These are phyloP conservation scores for Caenorhabditis sinica DNA, from an alignment of 2,888 invertebrate species.

Conservation along the genomic window DNA sequence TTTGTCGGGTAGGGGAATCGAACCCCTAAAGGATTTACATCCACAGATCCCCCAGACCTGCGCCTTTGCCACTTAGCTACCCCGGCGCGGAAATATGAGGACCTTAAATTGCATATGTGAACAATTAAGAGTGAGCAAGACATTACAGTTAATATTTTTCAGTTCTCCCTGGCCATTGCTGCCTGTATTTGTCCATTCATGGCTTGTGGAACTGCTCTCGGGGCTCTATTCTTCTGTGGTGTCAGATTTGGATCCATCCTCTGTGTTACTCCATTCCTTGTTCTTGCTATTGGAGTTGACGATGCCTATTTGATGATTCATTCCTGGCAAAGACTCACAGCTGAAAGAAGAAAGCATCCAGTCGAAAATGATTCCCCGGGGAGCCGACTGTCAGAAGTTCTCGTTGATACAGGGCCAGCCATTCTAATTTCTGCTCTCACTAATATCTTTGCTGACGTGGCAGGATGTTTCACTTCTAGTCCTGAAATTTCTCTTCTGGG, in stretches of 20 bases:
- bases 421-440: slow-evolving; percentile 81
- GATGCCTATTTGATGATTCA: slow-evolving; percentile 83
- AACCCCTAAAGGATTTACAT: slow-evolving; percentile 48
- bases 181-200: slow-evolving; percentile 82
- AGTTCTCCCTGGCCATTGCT: slow-evolving; percentile 78
- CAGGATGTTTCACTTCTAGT: slow-evolving; percentile 80
- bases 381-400: slow-evolving; percentile 74
- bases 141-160: slow-evolving; percentile 22
- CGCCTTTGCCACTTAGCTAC: slow-evolving; percentile 3
- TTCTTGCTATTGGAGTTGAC: slow-evolving; percentile 80
- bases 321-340: slow-evolving; percentile 79
- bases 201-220: slow-evolving; percentile 82
- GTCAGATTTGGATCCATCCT: slow-evolving; percentile 80
- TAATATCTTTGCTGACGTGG: slow-evolving; percentile 81
- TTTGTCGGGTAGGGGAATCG: slow-evolving; percentile 54
- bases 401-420: slow-evolving; percentile 81
- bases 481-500: slow-evolving; percentile 81
- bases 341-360: slow-evolving; percentile 68
- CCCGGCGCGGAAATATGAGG: background rate
- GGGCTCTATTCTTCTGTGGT: slow-evolving; percentile 77
- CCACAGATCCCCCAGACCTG: slow-evolving; percentile 28
- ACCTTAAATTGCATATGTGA: background rate
- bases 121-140: slow-evolving; percentile 15
- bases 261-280: slow-evolving; percentile 80
- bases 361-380: slow-evolving; percentile 72